Evolutionary conservation across 2,113 vertebrate genomes (phyloP).

Genomic region (Dromas ardeola): DNA sequence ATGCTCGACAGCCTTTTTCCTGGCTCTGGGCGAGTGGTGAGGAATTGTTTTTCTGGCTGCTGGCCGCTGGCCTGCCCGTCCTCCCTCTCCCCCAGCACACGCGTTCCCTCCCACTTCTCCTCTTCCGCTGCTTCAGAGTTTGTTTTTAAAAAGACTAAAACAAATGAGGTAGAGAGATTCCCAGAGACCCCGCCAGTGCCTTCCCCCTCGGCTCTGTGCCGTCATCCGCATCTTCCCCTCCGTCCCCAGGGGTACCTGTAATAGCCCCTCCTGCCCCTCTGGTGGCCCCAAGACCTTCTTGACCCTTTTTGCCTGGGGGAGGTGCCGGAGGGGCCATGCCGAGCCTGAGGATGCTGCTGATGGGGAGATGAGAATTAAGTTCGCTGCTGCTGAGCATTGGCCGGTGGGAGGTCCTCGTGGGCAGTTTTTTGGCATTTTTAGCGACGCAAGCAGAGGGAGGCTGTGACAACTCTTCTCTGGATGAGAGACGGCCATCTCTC

Average conservation of each 20-base stretch:
- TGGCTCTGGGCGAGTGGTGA: neutral
- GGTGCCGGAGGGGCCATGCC: neutral
- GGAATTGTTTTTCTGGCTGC: constrained; percentile 42
- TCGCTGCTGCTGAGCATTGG: neutral
- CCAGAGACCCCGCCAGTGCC: neutral
- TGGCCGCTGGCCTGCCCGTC: neutral
- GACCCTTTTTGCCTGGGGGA: rapidly evolving
- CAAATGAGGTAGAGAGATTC: neutral
- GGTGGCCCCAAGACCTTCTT: neutral
- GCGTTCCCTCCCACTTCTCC: neutral
- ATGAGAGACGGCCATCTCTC: neutral
- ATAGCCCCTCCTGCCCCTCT: neutral
- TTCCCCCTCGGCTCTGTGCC: neutral
- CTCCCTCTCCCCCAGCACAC: neutral
- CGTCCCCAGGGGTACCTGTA: too few species aligned
- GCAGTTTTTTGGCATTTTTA: neutral
- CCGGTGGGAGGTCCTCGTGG: rapidly evolving
- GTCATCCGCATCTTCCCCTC: rapidly evolving
- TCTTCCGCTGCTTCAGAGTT: neutral
- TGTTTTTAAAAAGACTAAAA: neutral
- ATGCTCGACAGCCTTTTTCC: constrained; percentile 39
- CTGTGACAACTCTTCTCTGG: neutral
- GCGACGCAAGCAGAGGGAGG: rapidly evolving
- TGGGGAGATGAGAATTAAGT: neutral
- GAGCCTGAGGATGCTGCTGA: neutral